These are phyloP conservation scores for Porites lutea DNA, from an alignment of 64 coral and sea anemone species.

Conservation along the genomic window DNA sequence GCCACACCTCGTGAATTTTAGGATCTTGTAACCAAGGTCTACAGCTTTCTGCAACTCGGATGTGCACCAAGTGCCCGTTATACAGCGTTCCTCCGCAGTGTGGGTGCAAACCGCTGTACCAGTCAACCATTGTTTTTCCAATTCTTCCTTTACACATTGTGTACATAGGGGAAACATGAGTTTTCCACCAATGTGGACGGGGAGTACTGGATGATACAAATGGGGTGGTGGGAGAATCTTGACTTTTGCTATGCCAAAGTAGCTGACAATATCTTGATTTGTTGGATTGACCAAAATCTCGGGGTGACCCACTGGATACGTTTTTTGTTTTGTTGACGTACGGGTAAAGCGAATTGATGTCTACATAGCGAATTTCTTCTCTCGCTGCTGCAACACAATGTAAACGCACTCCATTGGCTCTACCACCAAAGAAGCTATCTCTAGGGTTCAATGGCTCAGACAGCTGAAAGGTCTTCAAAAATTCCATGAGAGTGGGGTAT, in stretches of 20 bases:
- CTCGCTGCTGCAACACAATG: background rate
- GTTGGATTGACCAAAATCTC: background rate
- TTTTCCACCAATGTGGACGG: background rate
- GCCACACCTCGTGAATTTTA: no score
- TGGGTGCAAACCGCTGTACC: no score
- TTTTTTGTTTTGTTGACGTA: background rate
- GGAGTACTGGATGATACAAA: constrained; percentile 21
- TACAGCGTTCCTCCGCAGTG: no score
- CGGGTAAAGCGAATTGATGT: background rate
- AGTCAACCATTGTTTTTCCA: no score
- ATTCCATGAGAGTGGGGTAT: background rate
- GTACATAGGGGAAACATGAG: background rate
- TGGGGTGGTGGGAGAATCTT: background rate
- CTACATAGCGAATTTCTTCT: background rate
- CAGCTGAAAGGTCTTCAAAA: background rate
- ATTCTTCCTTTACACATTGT: no score
- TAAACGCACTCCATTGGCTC: no score
- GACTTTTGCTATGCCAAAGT: background rate
- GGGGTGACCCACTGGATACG: background rate
- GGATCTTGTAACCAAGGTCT: no score
- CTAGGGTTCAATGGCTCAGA: background rate
- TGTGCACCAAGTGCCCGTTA: no score
- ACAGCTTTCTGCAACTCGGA: no score
- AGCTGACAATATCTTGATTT: background rate
- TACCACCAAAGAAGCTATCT: no score